phyloP scores from a whole-genome alignment of 2,797 vertebrate species.

The Lophius americanus region DNA sequence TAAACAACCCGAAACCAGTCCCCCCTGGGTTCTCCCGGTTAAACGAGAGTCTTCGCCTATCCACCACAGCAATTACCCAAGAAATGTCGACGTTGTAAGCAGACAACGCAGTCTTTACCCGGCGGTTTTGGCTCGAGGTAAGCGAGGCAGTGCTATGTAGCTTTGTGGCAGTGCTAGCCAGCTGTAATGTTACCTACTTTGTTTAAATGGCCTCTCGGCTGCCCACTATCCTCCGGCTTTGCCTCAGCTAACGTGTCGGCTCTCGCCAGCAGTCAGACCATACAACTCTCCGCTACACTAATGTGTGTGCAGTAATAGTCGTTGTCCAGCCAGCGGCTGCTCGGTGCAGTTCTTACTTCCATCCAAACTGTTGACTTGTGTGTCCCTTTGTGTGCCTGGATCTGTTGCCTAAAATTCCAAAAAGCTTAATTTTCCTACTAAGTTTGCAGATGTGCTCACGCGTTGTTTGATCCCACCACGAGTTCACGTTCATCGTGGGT shows the following conservation, averaged over 20 bases:
- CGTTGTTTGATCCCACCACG: neutral
- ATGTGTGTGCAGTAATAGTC: neutral
- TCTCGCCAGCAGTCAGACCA: neutral
- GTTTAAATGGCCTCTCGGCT: constrained; percentile 79
- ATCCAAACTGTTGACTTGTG: constrained; percentile 53
- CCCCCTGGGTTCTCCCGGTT: constrained; percentile 39
- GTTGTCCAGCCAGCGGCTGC: constrained; percentile 20
- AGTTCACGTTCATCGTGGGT: too few species aligned
- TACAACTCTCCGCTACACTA: neutral
- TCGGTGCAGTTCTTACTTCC: constrained; percentile 53
- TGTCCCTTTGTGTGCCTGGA: constrained; percentile 68
- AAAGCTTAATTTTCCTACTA: constrained; percentile 10
- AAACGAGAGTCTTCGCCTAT: constrained; percentile 33
- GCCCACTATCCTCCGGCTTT: constrained; percentile 33
- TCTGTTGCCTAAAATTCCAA: constrained; percentile 16
- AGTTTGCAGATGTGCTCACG: constrained; percentile 19
- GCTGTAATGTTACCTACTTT: constrained; percentile 74
- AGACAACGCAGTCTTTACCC: constrained; percentile 75
- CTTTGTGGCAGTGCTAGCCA: constrained; percentile 64
- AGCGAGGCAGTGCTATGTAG: constrained; percentile 73
- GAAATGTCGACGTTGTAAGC: constrained; percentile 78
- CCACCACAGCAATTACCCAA: constrained; percentile 51
- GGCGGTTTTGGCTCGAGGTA: constrained; percentile 85
- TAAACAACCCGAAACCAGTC: constrained; percentile 62
- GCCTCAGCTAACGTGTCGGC: constrained; percentile 7